phyloP scores from a whole-genome alignment of 37 sponge, comb jelly and placozoan species.

The Dysidea cf. avara region DNA sequence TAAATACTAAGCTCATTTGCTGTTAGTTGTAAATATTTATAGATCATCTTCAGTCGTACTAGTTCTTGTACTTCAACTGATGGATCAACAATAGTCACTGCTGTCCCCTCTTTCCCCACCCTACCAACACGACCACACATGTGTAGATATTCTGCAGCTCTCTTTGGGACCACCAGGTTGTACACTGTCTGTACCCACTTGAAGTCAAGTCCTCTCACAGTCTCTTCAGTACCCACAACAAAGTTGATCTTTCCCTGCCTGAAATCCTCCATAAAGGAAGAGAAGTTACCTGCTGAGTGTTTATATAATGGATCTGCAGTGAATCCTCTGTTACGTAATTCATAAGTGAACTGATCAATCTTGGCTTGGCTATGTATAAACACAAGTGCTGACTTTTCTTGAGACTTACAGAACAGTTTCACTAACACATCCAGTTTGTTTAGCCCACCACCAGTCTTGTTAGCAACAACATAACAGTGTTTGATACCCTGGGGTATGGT shows the following conservation, averaged over 20 bases:
- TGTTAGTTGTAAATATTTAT: constrained; percentile 11
- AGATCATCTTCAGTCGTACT: constrained; percentile 8
- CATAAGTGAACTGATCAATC: constrained; percentile 41
- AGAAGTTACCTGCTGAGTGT: constrained; percentile 18
- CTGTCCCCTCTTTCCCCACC: constrained; percentile 34
- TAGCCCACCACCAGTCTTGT: background rate
- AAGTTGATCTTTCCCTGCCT: constrained; percentile 42
- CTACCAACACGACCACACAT: constrained; percentile 69
- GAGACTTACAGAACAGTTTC: constrained; percentile 7
- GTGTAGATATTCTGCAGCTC: constrained; percentile 60
- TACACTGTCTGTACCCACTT: constrained; percentile 44
- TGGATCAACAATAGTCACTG: constrained; percentile 33
- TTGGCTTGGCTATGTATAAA: constrained; percentile 51
- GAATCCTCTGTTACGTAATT: constrained; percentile 28
- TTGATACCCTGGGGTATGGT: constrained; percentile 22
- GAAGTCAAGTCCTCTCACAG: constrained; percentile 76
- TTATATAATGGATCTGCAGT: constrained; percentile 45
- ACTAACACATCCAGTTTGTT: constrained; percentile 28
- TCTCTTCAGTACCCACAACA: constrained; percentile 66
- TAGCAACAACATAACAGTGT: constrained; percentile 11
- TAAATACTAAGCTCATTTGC: background rate
- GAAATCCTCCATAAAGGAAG: constrained; percentile 42
- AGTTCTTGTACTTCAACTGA: constrained; percentile 8
- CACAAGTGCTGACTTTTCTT: constrained; percentile 42
- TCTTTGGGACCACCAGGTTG: constrained; percentile 48